phyloP scores from a whole-genome alignment of 2,797 vertebrate genomes.

The Thunnus albacares region DNA sequence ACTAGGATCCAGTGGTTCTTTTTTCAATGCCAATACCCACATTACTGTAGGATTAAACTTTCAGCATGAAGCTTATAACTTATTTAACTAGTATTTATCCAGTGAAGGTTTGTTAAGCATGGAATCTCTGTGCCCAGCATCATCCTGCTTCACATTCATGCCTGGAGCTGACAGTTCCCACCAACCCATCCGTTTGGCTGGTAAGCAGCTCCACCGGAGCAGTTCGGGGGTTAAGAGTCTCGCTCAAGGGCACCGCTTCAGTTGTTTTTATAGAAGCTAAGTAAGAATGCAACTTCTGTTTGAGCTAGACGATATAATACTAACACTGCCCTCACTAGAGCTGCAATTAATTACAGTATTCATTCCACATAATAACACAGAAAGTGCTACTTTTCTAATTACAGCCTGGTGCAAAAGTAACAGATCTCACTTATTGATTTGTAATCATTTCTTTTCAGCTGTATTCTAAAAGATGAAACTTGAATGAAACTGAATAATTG shows the following conservation, averaged over 20 bases:
- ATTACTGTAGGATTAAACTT: constrained; percentile 38
- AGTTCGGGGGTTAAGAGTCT: background rate
- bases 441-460: background rate
- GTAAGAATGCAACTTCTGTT: background rate
- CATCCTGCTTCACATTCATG: background rate
- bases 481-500: background rate
- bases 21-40: constrained; percentile 38
- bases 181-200: background rate
- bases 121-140: background rate
- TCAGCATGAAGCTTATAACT: constrained; percentile 38
- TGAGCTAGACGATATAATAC: too few species aligned
- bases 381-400: background rate
- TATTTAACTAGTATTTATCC: constrained; percentile 52
- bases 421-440: background rate
- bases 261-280: background rate
- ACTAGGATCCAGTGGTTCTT: background rate
- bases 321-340: too few species aligned
- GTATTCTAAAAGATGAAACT: background rate
- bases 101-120: constrained; percentile 1
- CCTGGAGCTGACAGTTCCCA: constrained; percentile 13
- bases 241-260: constrained; percentile 15
- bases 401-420: background rate
- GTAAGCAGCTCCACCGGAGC: background rate
- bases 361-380: too few species aligned
- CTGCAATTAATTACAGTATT: too few species aligned